Conservation (phyloP, 2,888 invertebrate genomes). For the Philopedon plagiatum region DNA sequence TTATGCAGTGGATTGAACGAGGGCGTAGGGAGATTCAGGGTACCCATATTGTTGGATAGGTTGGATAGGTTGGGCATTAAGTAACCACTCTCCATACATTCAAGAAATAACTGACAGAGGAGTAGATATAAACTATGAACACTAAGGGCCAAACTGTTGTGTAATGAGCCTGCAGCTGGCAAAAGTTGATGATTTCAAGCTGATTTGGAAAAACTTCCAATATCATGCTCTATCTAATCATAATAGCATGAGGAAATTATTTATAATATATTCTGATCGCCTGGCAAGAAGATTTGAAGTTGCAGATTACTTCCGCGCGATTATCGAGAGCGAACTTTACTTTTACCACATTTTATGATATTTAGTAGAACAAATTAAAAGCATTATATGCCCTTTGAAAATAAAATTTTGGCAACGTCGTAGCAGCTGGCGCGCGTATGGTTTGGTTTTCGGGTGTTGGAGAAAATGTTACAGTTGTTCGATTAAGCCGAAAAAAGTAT, state of each 20-base stretch:
- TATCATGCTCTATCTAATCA: constrained; percentile 44
- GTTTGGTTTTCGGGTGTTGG: no score
- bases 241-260: no score
- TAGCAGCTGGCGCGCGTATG: constrained; percentile 39
- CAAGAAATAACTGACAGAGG: constrained; percentile 55
- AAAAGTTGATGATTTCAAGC: constrained; percentile 50
- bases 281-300: constrained; percentile 41
- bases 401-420: no score
- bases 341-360: constrained; percentile 41
- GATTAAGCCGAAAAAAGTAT: no score
- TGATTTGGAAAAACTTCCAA: constrained; percentile 53
- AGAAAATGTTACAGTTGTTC: no score
- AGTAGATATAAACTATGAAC: constrained; percentile 56
- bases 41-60: constrained; percentile 55
- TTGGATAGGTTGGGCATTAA: constrained; percentile 54
- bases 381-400: no score
- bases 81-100: constrained; percentile 51
- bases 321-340: constrained; percentile 52
- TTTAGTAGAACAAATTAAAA: constrained; percentile 51
- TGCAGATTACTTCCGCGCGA: constrained; percentile 53
- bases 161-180: constrained; percentile 49
- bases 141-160: constrained; percentile 45
- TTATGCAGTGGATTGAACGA: constrained; percentile 56
- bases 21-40: constrained; percentile 51
- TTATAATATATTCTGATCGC: no score